Percentiles rank a stretch among this genome's conserved stretches.
These are phyloP conservation scores for Trichonephila clavipes DNA, from an alignment of 1,140 invertebrate species.

Conservation along the genomic window DNA sequence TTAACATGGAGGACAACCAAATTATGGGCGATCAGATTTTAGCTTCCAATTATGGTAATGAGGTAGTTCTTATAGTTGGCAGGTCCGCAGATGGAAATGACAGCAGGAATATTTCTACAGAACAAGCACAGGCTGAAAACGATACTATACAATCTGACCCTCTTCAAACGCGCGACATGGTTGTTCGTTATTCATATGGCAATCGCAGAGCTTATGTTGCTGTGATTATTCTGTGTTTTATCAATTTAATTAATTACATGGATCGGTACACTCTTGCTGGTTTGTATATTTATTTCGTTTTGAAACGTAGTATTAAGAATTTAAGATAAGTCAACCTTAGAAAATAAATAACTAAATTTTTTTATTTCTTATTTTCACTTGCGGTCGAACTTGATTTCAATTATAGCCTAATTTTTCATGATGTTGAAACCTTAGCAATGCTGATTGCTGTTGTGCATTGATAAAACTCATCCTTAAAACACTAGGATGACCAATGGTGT, in stretches of 20 bases:
- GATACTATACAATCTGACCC: background rate
- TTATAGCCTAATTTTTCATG: too few relatives aligned
- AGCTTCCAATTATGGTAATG: background rate
- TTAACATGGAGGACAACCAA: conserved; percentile 17
- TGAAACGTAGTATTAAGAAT: too few relatives aligned
- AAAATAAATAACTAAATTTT: too few relatives aligned
- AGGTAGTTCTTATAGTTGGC: background rate
- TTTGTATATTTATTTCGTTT: conserved; percentile 1
- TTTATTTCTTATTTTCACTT: too few relatives aligned
- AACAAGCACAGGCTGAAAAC: background rate
- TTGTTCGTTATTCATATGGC: background rate
- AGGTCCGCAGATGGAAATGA: conserved; percentile 29
- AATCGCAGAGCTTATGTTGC: conserved; percentile 82
- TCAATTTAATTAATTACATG: conserved; percentile 99
- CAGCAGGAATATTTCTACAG: background rate
- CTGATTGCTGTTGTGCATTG: too few relatives aligned
- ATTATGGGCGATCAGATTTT: background rate
- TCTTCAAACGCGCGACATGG: background rate
- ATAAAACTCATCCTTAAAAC: too few relatives aligned
- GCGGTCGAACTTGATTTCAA: too few relatives aligned
- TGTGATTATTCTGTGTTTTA: conserved; percentile 91
- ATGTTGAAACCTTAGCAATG: too few relatives aligned
- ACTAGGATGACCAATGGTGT: too few relatives aligned
- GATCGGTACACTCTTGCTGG: conserved; percentile 96
- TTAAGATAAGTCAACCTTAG: too few relatives aligned